These are phyloP conservation scores for Sebastiscus albofasciatus DNA, from an alignment of 2,797 vertebrate species.

Conservation along the genomic window DNA sequence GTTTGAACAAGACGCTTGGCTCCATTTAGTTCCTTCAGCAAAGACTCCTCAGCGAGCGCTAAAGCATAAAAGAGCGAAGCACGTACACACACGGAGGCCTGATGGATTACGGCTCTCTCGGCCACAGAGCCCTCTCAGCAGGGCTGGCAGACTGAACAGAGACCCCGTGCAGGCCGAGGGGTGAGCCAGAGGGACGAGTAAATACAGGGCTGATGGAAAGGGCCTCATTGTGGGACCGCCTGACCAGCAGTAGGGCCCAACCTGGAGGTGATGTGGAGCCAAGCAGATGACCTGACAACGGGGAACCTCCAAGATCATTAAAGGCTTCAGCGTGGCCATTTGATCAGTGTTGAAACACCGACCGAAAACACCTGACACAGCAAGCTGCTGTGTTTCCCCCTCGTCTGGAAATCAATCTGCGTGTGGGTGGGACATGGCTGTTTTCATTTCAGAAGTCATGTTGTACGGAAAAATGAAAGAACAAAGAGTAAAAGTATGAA, in stretches of 20 bases:
- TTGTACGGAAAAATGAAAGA: constrained; percentile 37
- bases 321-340: constrained; percentile 72
- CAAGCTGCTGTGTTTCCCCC: constrained; percentile 68
- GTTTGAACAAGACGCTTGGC: constrained; percentile 65
- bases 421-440: constrained; percentile 67
- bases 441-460: constrained; percentile 75
- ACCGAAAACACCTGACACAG: constrained; percentile 78
- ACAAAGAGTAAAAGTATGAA: constrained; percentile 2
- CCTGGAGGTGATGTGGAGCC: constrained; percentile 71
- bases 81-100: constrained; percentile 59
- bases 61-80: constrained; percentile 61
- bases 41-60: constrained; percentile 62
- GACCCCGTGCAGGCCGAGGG: constrained; percentile 75
- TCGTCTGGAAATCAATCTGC: constrained; percentile 73
- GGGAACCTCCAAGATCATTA: constrained; percentile 72
- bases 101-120: constrained; percentile 71
- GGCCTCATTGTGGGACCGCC: constrained; percentile 64
- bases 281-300: constrained; percentile 69
- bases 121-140: constrained; percentile 72
- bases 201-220: constrained; percentile 77
- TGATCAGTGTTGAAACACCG: constrained; percentile 77
- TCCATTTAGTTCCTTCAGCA: constrained; percentile 63
- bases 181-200: constrained; percentile 78
- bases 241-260: constrained; percentile 67
- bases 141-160: constrained; percentile 79